Percentiles rank a stretch among this genome's conserved stretches.
Evolutionary conservation across 2,113 vertebrate species (phyloP).

Genomic region (Strix uralensis): DNA sequence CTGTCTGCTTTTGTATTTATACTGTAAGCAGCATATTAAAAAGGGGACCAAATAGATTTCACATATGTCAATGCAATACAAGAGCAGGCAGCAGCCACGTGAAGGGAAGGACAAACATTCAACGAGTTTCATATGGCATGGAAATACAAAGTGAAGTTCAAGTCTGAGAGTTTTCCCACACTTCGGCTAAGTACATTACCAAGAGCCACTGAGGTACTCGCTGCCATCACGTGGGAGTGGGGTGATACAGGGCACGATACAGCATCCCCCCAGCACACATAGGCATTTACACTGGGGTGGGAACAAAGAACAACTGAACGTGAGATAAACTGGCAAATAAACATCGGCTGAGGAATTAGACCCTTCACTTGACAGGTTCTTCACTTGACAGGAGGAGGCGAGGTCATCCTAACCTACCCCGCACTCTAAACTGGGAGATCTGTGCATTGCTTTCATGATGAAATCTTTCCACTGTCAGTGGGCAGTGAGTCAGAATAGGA

Average conservation of each 20-base stretch:
- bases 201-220: background rate
- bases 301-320: background rate
- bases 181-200: conserved; percentile 33
- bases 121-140: conserved; percentile 48
- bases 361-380: background rate
- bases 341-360: background rate
- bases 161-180: conserved; percentile 58
- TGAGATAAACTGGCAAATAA: background rate
- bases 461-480: conserved; percentile 14
- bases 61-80: conserved; percentile 43
- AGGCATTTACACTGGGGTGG: background rate
- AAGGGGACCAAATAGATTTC: conserved; percentile 52
- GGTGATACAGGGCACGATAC: background rate
- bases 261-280: background rate
- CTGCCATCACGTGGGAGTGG: rapidly evolving
- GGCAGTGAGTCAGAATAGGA: conserved; percentile 13
- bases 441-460: background rate
- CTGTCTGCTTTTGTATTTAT: conserved; percentile 62
- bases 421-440: background rate
- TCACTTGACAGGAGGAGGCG: background rate
- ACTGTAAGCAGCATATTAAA: conserved; percentile 28
- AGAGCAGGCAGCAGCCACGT: conserved; percentile 46
- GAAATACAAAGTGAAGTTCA: conserved; percentile 34
- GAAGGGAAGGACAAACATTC: conserved; percentile 52
- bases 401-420: background rate